Evolutionary conservation across 2,888 invertebrate genomes (phyloP), one percentile per base, ranked within the genome.

Genomic region (Oligia latruncula): DNA sequence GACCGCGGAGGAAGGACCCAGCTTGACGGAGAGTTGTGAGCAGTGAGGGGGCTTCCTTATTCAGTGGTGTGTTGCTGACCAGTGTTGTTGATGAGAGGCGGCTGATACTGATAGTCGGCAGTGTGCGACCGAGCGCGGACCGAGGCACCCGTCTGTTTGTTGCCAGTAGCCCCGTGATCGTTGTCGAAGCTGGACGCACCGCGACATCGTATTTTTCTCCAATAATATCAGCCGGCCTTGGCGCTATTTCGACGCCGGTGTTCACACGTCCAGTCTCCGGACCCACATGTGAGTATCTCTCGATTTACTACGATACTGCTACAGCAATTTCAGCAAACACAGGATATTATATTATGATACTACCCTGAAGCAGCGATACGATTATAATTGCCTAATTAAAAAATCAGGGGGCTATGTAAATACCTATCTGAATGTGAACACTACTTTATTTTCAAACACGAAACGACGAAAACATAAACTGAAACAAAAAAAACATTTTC

Each of bases 231-330:
- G 76, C 64, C 90, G 93, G 88, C 95, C 94, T 95, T 94, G 93
- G 89, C 91, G 93, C 93, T 94, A 94, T 95, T 95, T 95, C 86
- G 90, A 94, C 92, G 90, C 84, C 89, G 87, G 88, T 88, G 90
- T 88, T 90, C 87, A 89, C 82, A 87, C 88, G 81, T 83, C 82
- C 84, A 84, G 80, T 84, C 87, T 84, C 78, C 83, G 80, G 87
- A 89, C 83, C 88, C 90, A 91, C 90, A 90, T 89, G 95, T 95
- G 90, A 95, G 95, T 95, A 94, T 90, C 78, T 85, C 83, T 66
- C 71, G 55, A 66, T 85, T 76, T 82, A 80, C 75, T 75, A 82
- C 66, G 11, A 49, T 65, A 72, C 62, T 68, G 71, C 11, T 71
- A 55, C 67, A 43, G 15, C 29, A 9, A 55, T 71, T 71, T 74